A percentile compares a stretch with the other conserved stretches of the same genome.
phyloP scores from a whole-genome alignment of 2,113 vertebrate species.

The Larimichthys crocea region DNA sequence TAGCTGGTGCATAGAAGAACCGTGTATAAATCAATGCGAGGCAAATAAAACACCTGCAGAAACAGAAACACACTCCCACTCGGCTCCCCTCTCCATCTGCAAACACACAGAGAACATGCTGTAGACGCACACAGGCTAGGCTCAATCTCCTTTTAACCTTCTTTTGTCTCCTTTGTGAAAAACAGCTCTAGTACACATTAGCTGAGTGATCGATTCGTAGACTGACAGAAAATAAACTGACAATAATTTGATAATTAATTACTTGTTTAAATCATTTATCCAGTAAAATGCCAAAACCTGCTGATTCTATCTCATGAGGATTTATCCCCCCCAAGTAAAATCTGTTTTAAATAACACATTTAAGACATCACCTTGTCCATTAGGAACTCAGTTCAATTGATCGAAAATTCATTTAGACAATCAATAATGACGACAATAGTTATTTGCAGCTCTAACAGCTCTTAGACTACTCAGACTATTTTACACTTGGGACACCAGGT shows the following conservation, averaged over 20 bases:
- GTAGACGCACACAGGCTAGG: background rate
- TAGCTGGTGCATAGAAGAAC: background rate
- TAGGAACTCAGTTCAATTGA: background rate
- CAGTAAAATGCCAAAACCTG: background rate
- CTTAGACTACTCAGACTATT: background rate
- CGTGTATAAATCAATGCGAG: conserved; percentile 37
- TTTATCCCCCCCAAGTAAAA: background rate
- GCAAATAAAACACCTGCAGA: conserved; percentile 38
- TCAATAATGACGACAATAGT: conserved; percentile 4
- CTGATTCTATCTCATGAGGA: background rate
- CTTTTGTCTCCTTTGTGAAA: conserved; percentile 7
- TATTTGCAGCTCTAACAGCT: conserved; percentile 3
- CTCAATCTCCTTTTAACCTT: background rate
- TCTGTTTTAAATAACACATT: background rate
- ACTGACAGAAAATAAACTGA: background rate
- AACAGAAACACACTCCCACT: conserved; percentile 16
- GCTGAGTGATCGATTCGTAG: no score
- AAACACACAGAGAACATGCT: background rate
- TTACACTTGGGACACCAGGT: background rate
- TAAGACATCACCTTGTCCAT: background rate
- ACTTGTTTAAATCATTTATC: no score
- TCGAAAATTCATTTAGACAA: background rate
- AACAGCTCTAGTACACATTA: background rate
- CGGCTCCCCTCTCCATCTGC: conserved; percentile 7
- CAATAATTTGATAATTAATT: background rate